Percentiles rank a stretch among this genome's conserved stretches.
phyloP scores from a whole-genome alignment of 1,140 invertebrate species.

The Macrostomum lignano region DNA sequence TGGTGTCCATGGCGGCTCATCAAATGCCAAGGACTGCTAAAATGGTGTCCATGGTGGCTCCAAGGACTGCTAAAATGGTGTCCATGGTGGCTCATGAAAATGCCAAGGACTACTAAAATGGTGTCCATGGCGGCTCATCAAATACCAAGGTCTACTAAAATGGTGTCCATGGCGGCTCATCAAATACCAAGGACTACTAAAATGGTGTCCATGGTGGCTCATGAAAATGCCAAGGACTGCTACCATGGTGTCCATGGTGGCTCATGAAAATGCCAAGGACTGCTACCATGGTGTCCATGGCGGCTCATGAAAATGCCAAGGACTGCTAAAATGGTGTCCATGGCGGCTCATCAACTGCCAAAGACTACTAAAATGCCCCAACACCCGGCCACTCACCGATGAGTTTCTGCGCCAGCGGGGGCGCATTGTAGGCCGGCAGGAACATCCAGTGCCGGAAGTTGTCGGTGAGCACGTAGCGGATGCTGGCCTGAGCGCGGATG shows the following conservation, averaged over 20 bases:
- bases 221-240: constrained; percentile 2
- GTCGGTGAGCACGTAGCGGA: too few species aligned
- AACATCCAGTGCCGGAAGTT: constrained; percentile 56
- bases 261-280: neutral
- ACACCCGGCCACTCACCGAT: constrained; percentile 52
- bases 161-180: constrained; percentile 58
- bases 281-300: neutral
- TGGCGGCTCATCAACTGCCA: too few species aligned
- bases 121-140: too few species aligned
- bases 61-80: too few species aligned
- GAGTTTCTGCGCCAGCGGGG: constrained; percentile 46
- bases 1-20: neutral
- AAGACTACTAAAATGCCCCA: too few species aligned
- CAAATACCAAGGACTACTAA: constrained; percentile 66
- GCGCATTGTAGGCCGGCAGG: constrained; percentile 46
- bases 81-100: too few species aligned
- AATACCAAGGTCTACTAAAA: too few species aligned
- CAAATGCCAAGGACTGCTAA: neutral
- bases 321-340: too few species aligned
- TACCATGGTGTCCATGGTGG: constrained; percentile 6
- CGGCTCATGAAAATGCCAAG: constrained; percentile 11
- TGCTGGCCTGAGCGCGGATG: too few species aligned
- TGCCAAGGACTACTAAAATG: too few species aligned
- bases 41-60: neutral
- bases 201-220: too few species aligned